A percentile compares a stretch with the other conserved stretches of the same genome.
These are phyloP conservation scores for Platysternon megacephalum DNA, from an alignment of 2,113 vertebrate species.

Conservation along the genomic window DNA sequence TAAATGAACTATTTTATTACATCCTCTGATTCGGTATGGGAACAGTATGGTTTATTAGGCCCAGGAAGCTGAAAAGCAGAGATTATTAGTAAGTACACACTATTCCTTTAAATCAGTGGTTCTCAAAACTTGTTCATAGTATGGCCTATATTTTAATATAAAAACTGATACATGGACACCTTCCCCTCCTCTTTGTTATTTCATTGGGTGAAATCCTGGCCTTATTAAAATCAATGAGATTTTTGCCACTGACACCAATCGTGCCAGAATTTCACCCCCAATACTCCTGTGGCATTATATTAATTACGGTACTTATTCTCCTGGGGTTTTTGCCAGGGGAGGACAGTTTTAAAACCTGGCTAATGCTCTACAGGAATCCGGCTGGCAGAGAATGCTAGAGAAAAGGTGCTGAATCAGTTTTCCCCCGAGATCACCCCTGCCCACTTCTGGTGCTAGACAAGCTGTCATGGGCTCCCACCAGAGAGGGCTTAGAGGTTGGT, in stretches of 20 bases:
- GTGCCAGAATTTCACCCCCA: neutral
- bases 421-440: neutral
- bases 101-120: neutral
- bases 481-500: neutral
- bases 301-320: neutral
- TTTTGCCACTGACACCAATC: neutral
- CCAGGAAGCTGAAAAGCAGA: neutral
- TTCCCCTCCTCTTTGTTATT: neutral
- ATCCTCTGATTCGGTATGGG: neutral
- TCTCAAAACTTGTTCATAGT: neutral
- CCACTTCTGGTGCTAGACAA: neutral
- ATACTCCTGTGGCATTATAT: neutral
- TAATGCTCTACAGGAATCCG: neutral
- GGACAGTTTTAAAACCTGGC: neutral
- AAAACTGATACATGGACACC: neutral
- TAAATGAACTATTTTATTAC: neutral
- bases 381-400: neutral
- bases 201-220: neutral
- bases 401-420: neutral
- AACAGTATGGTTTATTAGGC: neutral
- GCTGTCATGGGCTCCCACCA: neutral
- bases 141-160: neutral
- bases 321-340: neutral
- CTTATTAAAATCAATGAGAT: neutral
- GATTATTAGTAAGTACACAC: neutral